Evolutionary conservation across 2,888 invertebrate species (phyloP).

Genomic region (Drosophila rubida): DNA sequence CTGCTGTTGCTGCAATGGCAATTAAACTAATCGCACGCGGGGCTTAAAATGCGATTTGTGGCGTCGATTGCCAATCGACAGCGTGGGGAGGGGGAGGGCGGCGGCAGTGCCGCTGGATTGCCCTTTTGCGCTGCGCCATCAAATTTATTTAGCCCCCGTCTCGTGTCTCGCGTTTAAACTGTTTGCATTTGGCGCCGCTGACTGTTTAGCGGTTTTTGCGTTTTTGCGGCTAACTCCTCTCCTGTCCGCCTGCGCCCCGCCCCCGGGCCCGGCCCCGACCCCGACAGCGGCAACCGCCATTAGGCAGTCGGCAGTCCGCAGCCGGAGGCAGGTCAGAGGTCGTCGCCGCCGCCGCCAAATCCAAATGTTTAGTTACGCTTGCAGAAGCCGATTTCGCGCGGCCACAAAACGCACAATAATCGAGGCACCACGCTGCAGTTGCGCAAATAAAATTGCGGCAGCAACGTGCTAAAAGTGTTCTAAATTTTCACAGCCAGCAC

Average conservation of each 20-base stretch:
- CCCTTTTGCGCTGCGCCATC: slow-evolving; percentile 44
- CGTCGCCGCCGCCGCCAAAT: slow-evolving; percentile 32
- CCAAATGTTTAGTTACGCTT: slow-evolving; percentile 59
- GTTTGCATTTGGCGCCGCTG: slow-evolving; percentile 66
- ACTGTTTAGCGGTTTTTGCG: slow-evolving; percentile 67
- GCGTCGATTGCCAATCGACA: slow-evolving; percentile 73
- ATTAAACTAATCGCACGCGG: slow-evolving; percentile 85
- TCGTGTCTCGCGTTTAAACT: slow-evolving; percentile 66
- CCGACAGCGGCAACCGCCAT: too few species aligned
- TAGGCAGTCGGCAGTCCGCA: slow-evolving; percentile 15
- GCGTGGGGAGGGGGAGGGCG: background rate
- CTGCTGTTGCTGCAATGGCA: slow-evolving; percentile 74
- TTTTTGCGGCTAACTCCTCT: slow-evolving; percentile 46
- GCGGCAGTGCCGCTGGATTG: slow-evolving; percentile 15
- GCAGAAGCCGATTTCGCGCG: background rate
- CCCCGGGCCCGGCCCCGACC: too few species aligned
- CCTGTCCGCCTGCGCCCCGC: background rate
- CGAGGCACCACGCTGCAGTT: background rate
- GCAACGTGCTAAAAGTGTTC: background rate
- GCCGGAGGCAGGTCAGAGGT: too few species aligned
- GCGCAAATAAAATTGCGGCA: background rate
- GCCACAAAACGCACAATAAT: background rate
- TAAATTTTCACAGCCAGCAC: too few species aligned
- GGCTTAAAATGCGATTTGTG: slow-evolving; percentile 83
- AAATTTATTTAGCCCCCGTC: slow-evolving; percentile 52